These are phyloP conservation scores for Mongoloraphidia duomilia DNA, from an alignment of 2,888 invertebrate genomes.

Conservation along the genomic window DNA sequence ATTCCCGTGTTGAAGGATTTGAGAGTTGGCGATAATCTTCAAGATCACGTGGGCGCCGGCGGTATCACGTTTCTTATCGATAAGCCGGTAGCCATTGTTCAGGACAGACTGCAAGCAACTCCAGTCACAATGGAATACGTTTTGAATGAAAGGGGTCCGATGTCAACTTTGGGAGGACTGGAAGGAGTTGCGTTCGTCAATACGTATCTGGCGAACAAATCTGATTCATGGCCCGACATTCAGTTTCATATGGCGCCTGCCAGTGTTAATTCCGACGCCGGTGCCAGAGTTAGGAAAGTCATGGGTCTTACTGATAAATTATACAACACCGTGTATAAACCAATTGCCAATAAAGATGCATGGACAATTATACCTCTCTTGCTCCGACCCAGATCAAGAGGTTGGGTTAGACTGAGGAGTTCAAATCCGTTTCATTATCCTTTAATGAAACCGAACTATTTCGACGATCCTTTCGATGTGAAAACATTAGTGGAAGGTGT, in stretches of 20 bases:
- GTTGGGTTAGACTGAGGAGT: slow-evolving; percentile 58
- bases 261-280: slow-evolving; percentile 67
- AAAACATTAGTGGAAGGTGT: slow-evolving; percentile 72
- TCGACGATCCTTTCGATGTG: slow-evolving; percentile 64
- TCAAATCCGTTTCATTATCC: slow-evolving; percentile 80
- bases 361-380: slow-evolving; percentile 82
- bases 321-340: slow-evolving; percentile 65
- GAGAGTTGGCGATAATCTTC: slow-evolving; percentile 66
- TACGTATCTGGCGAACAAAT: slow-evolving; percentile 65
- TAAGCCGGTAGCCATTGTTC: slow-evolving; percentile 71
- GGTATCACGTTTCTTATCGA: slow-evolving; percentile 68
- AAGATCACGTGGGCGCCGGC: slow-evolving; percentile 80
- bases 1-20: slow-evolving; percentile 63
- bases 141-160: slow-evolving; percentile 62
- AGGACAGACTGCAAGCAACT: slow-evolving; percentile 59
- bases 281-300: slow-evolving; percentile 58
- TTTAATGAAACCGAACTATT: slow-evolving; percentile 83
- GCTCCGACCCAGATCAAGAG: slow-evolving; percentile 63
- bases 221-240: slow-evolving; percentile 72
- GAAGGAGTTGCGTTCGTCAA: slow-evolving; percentile 81
- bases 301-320: slow-evolving; percentile 66
- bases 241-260: slow-evolving; percentile 91
- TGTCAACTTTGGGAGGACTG: slow-evolving; percentile 76
- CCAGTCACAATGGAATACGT: slow-evolving; percentile 71
- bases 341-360: slow-evolving; percentile 60